Base-by-base conservation (phyloP, 2,888 invertebrate genomes). In the Phalera bucephala region DNA sequence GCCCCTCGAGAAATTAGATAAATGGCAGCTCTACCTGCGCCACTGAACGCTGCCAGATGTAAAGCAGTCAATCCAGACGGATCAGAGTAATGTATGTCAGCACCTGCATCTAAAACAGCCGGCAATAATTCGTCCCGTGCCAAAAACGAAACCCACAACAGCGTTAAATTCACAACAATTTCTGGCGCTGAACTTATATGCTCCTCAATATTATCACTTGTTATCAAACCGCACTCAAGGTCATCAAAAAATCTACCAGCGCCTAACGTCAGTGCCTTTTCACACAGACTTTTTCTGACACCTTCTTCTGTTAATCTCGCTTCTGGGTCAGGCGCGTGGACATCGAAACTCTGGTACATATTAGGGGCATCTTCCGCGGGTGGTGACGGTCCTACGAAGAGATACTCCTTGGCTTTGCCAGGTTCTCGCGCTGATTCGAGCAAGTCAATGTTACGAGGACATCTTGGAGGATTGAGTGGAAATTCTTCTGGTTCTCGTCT, bases 351-450 rank as follows among this genome's bases (percentile, higher is more conserved):
- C 57, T 95, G 95, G 75, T 94, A 94, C 87, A 94, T 92, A 57
- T 94, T 94, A 31, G 94, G 93, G 2, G 94, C 94, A 83, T 94
- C 94, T 80, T 95, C 95, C 27, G 94, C 93, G 1, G 95, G 95
- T 8, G 95, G 95, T 3, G 95, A 94, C 8, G 94, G 94, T 9
- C 95, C 95, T 47, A 94, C 94, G 68, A 95, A 94, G 80, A 95
- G 92, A 66, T 94, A 94, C 74, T 94, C 94, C 67, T 93, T 93
- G 53, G 93, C 92, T 51, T 79, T 80, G n/a, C 76, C 80, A 2
- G 76, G 74, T 10, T 86, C 87, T 35, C 91, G 91, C 45, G 93
- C 92, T 19, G 93, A 91, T 66, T 94, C 94, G 47, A 94, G 84
- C 68, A 93, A 80, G 47, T 88, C 88, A 36, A 88, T 78, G 42